Evolutionary conservation across 2,113 vertebrate genomes (phyloP), one percentile per base, ranked within the genome.

Genomic region (Misgurnus anguillicaudatus): DNA sequence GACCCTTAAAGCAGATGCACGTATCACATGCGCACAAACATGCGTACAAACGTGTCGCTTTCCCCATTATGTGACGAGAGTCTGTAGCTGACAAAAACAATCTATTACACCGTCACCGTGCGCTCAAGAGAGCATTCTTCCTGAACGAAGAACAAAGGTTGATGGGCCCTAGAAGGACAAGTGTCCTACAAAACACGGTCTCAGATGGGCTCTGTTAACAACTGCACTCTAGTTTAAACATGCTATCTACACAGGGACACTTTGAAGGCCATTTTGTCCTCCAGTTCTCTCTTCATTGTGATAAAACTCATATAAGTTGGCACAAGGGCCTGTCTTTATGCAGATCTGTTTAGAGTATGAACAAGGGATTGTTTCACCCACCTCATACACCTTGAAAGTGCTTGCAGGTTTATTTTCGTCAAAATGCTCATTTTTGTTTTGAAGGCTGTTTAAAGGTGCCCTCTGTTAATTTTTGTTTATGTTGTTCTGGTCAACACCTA

Each of bases 51-150:
- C 45, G 80, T 86, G 86, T 87, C 71, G 45, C 84, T 79, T 88
- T 85, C 85, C 73, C 88, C 84, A 88, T 91, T 88, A 88, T 84
- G 76, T 89, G 88, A 88, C 82, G 87, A 91, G 90, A 87, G 87
- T 87, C 81, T 86, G 85, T 89, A 86, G 86, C 82, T 88, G 82
- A 80, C 80, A 90, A 82, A 88, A 91, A 88, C 85, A 84, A 89
- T 89, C 87, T 86, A 89, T 84, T 45, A 39, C 45, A 55, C 47
- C 86, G 86, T 82, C 80, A 83, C 83, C 81, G 58, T n/a, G 75
- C 89, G 87, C 89, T 92, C 79, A 79, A 92, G 88, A 86, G 91
- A 88, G 89, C 85, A 72, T 82, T 91, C 90, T 90, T 90, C 85
- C 74, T 75, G 62, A 82, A 78, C 45, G 41, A 87, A 89, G 89